A percentile compares a stretch with the other conserved stretches of the same genome.
Evolutionary conservation across 2,113 vertebrate genomes (phyloP).

Genomic region (Bos javanicus): DNA sequence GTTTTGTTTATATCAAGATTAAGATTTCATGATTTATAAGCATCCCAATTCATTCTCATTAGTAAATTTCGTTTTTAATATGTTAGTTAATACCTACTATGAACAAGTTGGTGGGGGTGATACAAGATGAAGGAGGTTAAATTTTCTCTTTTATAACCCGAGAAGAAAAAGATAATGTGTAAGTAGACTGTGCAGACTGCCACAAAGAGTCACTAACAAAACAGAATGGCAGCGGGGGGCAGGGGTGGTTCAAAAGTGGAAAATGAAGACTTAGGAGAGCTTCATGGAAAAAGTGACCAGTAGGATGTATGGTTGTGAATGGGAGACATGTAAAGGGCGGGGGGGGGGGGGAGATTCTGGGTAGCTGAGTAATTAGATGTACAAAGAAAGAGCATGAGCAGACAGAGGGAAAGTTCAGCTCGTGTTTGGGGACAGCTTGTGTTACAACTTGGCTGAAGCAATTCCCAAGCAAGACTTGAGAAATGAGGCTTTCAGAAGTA

Average conservation of each 20-base stretch:
- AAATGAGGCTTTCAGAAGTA: not conserved
- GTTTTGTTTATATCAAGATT: slow-evolving; percentile 2
- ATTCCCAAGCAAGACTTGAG: not conserved
- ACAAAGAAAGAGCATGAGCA: not conserved
- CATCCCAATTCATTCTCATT: not conserved
- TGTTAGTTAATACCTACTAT: not conserved
- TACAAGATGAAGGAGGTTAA: not conserved
- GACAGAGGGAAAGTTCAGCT: not conserved
- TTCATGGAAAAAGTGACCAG: not conserved
- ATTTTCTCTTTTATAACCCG: not conserved
- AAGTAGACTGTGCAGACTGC: not conserved
- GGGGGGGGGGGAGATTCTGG: not conserved
- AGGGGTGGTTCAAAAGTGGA: not conserved
- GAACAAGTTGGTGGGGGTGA: not conserved
- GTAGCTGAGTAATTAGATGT: not conserved
- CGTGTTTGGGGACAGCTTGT: not conserved
- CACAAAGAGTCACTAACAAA: not conserved
- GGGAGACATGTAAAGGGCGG: not conserved
- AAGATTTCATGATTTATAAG: not conserved
- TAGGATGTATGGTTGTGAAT: not conserved
- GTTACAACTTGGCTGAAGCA: not conserved
- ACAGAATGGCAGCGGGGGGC: not conserved
- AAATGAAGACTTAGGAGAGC: not conserved
- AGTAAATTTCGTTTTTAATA: not conserved
- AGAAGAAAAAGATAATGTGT: not conserved